Evolutionary conservation across 2,113 vertebrate species (phyloP).

Genomic region (Zosterops borbonicus): DNA sequence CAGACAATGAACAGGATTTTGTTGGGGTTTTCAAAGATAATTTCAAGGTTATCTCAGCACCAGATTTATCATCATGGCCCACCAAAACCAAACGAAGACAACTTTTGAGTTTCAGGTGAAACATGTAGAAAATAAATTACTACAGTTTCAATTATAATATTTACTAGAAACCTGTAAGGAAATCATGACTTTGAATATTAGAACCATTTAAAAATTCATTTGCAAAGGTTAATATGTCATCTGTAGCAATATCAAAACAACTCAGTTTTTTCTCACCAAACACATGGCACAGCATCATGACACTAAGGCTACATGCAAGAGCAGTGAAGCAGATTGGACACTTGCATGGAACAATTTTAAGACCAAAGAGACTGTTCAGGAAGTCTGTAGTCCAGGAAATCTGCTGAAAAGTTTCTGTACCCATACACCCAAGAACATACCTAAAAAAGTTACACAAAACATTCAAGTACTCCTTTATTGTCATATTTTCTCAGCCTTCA

Average conservation of each 20-base stretch:
- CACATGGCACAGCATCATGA: background rate
- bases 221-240: background rate
- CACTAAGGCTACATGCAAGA: background rate
- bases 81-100: background rate
- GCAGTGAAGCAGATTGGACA: background rate
- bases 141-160: background rate
- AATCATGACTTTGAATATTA: background rate
- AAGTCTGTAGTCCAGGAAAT: background rate
- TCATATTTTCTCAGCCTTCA: background rate
- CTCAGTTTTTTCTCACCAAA: background rate
- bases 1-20: background rate
- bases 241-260: background rate
- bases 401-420: background rate
- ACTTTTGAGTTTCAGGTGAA: background rate
- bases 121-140: background rate
- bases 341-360: background rate
- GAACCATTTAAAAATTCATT: background rate
- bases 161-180: background rate
- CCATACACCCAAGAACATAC: background rate
- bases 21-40: background rate
- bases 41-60: background rate
- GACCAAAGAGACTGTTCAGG: background rate
- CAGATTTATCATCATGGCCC: background rate
- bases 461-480: slow-evolving; percentile 16
- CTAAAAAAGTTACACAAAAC: slow-evolving; percentile 11